phyloP scores from a whole-genome alignment of 2,113 vertebrate species.

The Mus musculus region DNA sequence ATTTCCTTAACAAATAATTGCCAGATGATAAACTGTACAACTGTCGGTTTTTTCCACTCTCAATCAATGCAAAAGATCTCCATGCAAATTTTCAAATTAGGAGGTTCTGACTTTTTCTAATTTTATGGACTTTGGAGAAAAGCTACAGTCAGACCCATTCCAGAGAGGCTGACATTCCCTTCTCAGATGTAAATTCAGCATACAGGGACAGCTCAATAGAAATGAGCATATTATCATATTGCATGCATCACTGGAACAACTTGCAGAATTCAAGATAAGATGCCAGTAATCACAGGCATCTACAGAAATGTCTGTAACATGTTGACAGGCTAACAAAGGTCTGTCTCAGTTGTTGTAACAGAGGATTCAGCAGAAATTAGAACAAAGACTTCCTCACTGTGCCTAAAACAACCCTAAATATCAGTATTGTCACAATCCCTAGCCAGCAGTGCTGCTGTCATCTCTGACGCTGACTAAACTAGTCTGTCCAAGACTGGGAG shows the following conservation, averaged over 20 bases:
- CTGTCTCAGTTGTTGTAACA: background rate
- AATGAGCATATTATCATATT: background rate
- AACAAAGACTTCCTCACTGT: background rate
- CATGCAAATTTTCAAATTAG: conserved; percentile 17
- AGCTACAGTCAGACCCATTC: background rate
- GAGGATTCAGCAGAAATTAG: background rate
- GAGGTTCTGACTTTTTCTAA: background rate
- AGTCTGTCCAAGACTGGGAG: background rate
- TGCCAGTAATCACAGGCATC: background rate
- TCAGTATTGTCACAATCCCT: background rate
- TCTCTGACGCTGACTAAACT: background rate
- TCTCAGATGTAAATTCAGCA: background rate
- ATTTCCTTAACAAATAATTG: conserved; percentile 9
- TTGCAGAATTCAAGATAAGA: background rate
- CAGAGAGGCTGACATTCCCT: background rate
- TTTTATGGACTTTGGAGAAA: background rate
- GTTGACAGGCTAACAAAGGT: background rate
- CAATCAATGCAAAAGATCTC: background rate
- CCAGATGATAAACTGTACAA: background rate
- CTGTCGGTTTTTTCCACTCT: background rate
- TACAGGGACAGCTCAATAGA: background rate
- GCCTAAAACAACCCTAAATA: background rate
- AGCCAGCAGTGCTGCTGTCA: background rate
- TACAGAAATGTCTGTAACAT: background rate
- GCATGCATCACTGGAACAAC: background rate